A percentile compares a stretch with the other conserved stretches of the same genome.
phyloP scores from a whole-genome alignment of 2,888 invertebrate species.

The Strigamia maritima region DNA sequence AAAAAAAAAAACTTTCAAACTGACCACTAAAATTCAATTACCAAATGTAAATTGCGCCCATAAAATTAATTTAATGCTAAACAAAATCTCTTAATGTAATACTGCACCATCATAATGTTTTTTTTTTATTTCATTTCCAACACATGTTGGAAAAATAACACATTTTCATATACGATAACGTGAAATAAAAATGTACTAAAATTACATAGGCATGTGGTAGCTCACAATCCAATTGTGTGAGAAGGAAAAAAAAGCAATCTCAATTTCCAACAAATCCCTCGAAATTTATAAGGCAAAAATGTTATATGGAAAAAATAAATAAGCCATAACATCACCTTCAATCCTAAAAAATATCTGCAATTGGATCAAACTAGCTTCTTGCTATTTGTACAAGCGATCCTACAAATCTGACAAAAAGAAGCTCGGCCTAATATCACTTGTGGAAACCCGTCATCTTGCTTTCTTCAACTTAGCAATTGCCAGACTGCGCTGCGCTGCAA shows the following conservation, averaged over 20 bases:
- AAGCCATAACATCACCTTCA: neutral
- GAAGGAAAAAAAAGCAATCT: neutral
- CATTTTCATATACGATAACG: too few relatives aligned
- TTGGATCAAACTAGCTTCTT: slow-evolving; percentile 22
- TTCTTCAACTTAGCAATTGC: slow-evolving; percentile 17
- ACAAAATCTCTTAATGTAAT: neutral
- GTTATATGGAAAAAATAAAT: neutral
- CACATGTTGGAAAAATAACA: too few relatives aligned
- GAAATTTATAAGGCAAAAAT: neutral
- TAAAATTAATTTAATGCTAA: neutral
- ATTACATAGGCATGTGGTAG: too few relatives aligned
- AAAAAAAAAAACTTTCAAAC: neutral
- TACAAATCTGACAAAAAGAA: slow-evolving; percentile 5
- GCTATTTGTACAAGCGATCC: slow-evolving; percentile 28
- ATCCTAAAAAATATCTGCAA: slow-evolving; percentile 11
- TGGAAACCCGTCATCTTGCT: slow-evolving; percentile 8
- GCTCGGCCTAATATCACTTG: slow-evolving; percentile 22
- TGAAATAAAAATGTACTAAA: too few relatives aligned
- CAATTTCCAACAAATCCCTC: neutral
- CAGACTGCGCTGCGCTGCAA: neutral
- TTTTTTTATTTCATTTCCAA: too few relatives aligned
- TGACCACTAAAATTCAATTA: slow-evolving; percentile 22
- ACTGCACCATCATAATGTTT: too few relatives aligned
- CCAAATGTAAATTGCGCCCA: neutral
- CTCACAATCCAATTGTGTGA: neutral